Evolutionary conservation across 2,888 invertebrate genomes (phyloP), one percentile per base, ranked within the genome.

Genomic region (Beris morrisii): DNA sequence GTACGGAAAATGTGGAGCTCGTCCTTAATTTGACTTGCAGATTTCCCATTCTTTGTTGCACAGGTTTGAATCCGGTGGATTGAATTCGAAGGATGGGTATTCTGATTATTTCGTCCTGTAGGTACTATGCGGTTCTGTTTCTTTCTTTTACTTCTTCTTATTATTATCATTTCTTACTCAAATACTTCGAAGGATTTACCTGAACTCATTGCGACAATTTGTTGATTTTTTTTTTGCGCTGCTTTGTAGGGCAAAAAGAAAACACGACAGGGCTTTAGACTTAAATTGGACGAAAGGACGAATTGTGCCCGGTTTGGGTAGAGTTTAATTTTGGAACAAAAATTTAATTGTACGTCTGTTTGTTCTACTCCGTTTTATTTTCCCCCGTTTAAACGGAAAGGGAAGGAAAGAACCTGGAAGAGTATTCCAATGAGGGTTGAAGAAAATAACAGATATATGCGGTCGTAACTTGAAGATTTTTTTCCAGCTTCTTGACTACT

Each of bases 11-110:
- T 50, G 52, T 61, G 61, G 50, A 61, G 61, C 38, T 52, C 31
- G 32, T 28, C 61, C 61, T 61, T 38, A 61, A 61, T 61, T 61
- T 61, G 61, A 61, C 48, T 61, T 61, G 61, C 61, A 61, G 61
- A 61, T 61, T 52, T 5, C 4, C 22, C 44, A 50, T 43, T 61
- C 61, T 52, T 61, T 50, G 43, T 38, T 50, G 61, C 43, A 61
- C 50, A 32, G 61, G 50, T 59, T 59, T 52, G 32, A 58, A 12
- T 13, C 15, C 30, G 22, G 12, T 30, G 28, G 30, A 7, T 58
- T 45, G 30, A 22, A 58, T 58, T 43, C 22, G 28, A 22, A 52
- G 12, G 31, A 58, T 30, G 58, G 45, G 30, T 58, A 30, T 58
- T 46, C 45, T 13, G 58, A 12, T 28, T 46, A 58, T 46, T 58